These are phyloP conservation scores for Aphidius ervi DNA, from an alignment of 1,140 invertebrate genomes.

Conservation along the genomic window DNA sequence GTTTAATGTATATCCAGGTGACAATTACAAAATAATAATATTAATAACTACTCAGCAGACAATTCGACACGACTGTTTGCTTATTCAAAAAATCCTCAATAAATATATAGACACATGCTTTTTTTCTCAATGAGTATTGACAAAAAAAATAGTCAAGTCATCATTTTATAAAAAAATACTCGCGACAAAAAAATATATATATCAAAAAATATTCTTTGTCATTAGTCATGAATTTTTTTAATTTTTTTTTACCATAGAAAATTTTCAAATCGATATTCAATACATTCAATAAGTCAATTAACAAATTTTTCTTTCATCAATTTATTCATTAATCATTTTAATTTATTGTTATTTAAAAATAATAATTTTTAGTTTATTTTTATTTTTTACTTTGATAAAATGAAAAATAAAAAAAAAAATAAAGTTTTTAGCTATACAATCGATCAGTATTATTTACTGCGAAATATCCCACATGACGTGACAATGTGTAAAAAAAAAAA, in stretches of 20 bases:
- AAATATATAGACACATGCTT: slow-evolving; percentile 24
- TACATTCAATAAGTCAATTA: not conserved
- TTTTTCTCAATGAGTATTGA: slow-evolving; percentile 27
- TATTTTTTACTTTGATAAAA: not conserved
- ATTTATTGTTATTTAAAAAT: not conserved
- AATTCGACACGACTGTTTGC: not conserved
- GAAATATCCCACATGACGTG: slow-evolving; percentile 47
- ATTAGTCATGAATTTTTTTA: not conserved
- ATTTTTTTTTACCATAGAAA: not conserved
- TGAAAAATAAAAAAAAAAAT: slow-evolving; percentile 2
- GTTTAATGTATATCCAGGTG: slow-evolving; percentile 22
- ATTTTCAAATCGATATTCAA: slow-evolving; percentile 2
- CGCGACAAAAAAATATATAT: not conserved
- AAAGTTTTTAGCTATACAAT: slow-evolving; percentile 22
- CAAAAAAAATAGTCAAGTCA: slow-evolving; percentile 6
- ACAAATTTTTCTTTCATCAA: not conserved
- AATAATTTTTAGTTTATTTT: not conserved
- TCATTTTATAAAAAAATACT: not conserved
- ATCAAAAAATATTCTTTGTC: too few species aligned
- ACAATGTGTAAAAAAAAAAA: slow-evolving; percentile 44
- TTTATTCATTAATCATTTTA: not conserved
- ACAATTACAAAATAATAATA: slow-evolving; percentile 13
- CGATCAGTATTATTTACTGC: slow-evolving; percentile 48
- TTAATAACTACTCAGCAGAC: slow-evolving; percentile 22
- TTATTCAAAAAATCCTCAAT: slow-evolving; percentile 6